Conservation (phyloP, 2,888 invertebrate genomes). For the Drosophila niveifrons region DNA sequence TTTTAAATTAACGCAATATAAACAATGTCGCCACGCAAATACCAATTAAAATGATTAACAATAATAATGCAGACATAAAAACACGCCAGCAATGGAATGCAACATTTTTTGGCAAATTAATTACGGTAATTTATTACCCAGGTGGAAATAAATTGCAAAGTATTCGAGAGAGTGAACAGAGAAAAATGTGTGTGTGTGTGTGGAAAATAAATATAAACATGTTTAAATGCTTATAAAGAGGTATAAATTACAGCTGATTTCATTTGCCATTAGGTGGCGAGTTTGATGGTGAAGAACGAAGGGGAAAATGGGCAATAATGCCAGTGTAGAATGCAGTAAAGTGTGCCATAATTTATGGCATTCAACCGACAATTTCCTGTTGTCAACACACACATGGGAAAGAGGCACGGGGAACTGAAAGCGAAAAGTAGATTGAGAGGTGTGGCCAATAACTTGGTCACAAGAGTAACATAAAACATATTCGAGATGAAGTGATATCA, state of each 20-base stretch:
- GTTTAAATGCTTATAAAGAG: conserved; percentile 48
- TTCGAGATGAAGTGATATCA: not conserved
- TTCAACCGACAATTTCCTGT: conserved; percentile 57
- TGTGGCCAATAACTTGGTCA: not conserved
- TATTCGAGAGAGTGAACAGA: not conserved
- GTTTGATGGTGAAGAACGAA: not conserved
- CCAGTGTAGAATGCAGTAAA: conserved; percentile 43
- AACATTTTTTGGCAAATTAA: conserved; percentile 58
- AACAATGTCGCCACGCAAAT: conserved; percentile 10
- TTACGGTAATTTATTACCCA: conserved; percentile 70
- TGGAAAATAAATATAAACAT: conserved; percentile 31
- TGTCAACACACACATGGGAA: conserved; percentile 17
- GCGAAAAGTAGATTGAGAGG: not conserved
- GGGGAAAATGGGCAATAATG: conserved; percentile 32
- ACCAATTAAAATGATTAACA: conserved; percentile 31
- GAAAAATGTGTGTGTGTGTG: conserved; percentile 25
- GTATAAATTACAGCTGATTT: conserved; percentile 59
- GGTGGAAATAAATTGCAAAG: conserved; percentile 58
- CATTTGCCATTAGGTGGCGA: conserved; percentile 41
- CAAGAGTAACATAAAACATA: not conserved
- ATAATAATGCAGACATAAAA: conserved; percentile 26
- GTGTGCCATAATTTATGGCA: conserved; percentile 62
- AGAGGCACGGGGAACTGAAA: not conserved
- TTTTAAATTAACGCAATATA: conserved; percentile 25
- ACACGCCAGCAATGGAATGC: conserved; percentile 5